Conservation (phyloP, 92 coral and sea anemone genomes). For the Porites lobata region DNA sequence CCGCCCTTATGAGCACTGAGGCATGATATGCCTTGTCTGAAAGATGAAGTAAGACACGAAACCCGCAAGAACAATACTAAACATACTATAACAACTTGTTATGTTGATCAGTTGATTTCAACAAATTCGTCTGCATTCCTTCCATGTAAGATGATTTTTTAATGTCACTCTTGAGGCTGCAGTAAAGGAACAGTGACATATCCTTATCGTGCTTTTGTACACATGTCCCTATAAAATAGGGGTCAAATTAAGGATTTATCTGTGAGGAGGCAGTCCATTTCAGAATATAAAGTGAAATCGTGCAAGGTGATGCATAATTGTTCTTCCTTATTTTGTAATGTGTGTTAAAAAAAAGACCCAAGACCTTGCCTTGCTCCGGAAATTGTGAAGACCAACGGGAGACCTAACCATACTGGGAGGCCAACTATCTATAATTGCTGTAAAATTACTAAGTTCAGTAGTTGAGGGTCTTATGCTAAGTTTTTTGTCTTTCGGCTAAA, state of each 20-base stretch:
- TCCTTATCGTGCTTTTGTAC: background rate
- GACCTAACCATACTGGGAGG: too few relatives aligned
- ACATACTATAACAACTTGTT: background rate
- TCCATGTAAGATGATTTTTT: too few relatives aligned
- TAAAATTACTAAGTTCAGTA: too few relatives aligned
- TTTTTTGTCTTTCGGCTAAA: too few relatives aligned
- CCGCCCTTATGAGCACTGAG: background rate
- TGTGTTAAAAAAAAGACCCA: too few relatives aligned
- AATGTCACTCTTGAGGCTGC: background rate
- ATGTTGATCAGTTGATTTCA: background rate
- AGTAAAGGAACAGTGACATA: background rate
- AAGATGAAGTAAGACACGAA: background rate
- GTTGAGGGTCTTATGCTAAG: too few relatives aligned
- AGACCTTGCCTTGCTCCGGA: too few relatives aligned
- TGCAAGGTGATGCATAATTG: background rate
- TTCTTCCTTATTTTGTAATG: too few relatives aligned
- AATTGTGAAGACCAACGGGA: too few relatives aligned
- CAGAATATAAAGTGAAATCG: background rate
- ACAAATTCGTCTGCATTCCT: background rate
- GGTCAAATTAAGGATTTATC: background rate
- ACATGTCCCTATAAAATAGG: background rate
- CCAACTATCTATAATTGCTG: too few relatives aligned
- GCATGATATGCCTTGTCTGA: background rate
- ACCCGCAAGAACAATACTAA: background rate
- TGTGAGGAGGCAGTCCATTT: background rate